phyloP scores from a whole-genome alignment of 1,140 invertebrate species.

The Diabrotica virgifera region DNA sequence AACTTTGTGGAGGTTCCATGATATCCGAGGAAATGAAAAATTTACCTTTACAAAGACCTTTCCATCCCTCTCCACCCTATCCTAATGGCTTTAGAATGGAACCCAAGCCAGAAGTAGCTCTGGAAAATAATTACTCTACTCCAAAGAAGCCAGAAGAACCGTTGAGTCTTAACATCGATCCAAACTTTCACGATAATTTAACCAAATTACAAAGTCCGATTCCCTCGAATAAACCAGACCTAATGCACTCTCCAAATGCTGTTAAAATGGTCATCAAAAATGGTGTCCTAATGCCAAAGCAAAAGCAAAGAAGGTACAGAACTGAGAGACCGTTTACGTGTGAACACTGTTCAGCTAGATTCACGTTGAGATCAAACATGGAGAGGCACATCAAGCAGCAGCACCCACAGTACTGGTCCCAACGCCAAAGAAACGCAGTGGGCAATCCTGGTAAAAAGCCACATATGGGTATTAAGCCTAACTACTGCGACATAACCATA shows the following conservation, averaged over 20 bases:
- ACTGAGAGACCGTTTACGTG: constrained; percentile 89
- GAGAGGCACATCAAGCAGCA: constrained; percentile 91
- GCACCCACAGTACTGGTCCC: constrained; percentile 84
- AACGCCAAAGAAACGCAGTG: constrained; percentile 61
- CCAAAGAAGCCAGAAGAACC: constrained; percentile 40
- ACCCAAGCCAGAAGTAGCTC: constrained; percentile 19
- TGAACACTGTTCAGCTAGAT: constrained; percentile 82
- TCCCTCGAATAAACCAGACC: constrained; percentile 35
- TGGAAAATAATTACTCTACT: constrained; percentile 7
- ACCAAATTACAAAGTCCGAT: constrained; percentile 40
- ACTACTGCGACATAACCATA: constrained; percentile 38
- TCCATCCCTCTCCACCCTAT: neutral
- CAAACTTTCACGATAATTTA: constrained; percentile 29
- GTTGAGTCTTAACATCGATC: constrained; percentile 35
- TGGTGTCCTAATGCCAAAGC: constrained; percentile 83
- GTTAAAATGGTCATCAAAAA: constrained; percentile 89
- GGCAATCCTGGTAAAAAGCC: constrained; percentile 52
- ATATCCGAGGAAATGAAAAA: constrained; percentile 53
- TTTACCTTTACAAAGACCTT: constrained; percentile 7
- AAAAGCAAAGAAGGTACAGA: constrained; percentile 84
- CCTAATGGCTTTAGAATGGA: constrained; percentile 28
- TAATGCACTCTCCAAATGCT: constrained; percentile 55
- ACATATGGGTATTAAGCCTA: constrained; percentile 32
- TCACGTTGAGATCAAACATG: constrained; percentile 89
- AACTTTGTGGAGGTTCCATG: constrained; percentile 64